A percentile compares a stretch with the other conserved stretches of the same genome.
Evolutionary conservation across 1,140 invertebrate genomes (phyloP).

Genomic region (Scaptomyza hsui): DNA sequence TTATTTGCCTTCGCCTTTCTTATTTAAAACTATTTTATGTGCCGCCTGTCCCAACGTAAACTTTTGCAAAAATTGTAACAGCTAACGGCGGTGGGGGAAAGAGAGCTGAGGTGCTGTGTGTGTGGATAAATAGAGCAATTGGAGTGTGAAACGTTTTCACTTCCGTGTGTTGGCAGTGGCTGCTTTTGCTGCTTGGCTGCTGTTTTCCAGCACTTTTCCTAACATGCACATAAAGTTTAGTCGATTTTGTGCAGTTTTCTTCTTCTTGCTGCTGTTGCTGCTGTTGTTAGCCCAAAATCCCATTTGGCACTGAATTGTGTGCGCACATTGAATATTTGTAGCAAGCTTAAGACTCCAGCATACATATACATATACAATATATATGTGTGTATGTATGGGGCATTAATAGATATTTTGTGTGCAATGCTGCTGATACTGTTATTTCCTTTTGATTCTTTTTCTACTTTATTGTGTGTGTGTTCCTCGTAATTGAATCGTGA

Average conservation of each 20-base stretch:
- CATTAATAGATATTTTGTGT: conserved; percentile 77
- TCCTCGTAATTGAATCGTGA: conserved; percentile 66
- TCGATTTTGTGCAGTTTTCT: conserved; percentile 63
- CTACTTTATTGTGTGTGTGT: conserved; percentile 11
- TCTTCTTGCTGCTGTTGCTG: conserved; percentile 24
- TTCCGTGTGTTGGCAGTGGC: conserved; percentile 63
- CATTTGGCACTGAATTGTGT: conserved; percentile 80
- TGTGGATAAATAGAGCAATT: conserved; percentile 54
- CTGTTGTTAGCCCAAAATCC: conserved; percentile 67
- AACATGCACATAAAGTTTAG: conserved; percentile 76
- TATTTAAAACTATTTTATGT: conserved; percentile 83
- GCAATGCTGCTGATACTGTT: conserved; percentile 30
- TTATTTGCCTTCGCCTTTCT: conserved; percentile 81
- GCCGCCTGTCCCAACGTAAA: conserved; percentile 74
- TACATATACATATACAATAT: conserved; percentile 45
- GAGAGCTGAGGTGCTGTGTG: background rate
- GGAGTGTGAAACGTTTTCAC: conserved; percentile 81
- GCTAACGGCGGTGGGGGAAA: conserved; percentile 8
- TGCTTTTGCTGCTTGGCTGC: conserved; percentile 17
- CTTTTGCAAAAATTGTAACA: conserved; percentile 65
- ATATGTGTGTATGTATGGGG: background rate
- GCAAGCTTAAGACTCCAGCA: conserved; percentile 60
- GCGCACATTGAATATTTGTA: conserved; percentile 77
- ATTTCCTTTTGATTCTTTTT: conserved; percentile 3
- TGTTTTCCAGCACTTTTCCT: conserved; percentile 69